A percentile compares a stretch with the other conserved stretches of the same genome.
Conservation (phyloP, 2,797 vertebrate species). For the Anguilla obscura region DNA sequence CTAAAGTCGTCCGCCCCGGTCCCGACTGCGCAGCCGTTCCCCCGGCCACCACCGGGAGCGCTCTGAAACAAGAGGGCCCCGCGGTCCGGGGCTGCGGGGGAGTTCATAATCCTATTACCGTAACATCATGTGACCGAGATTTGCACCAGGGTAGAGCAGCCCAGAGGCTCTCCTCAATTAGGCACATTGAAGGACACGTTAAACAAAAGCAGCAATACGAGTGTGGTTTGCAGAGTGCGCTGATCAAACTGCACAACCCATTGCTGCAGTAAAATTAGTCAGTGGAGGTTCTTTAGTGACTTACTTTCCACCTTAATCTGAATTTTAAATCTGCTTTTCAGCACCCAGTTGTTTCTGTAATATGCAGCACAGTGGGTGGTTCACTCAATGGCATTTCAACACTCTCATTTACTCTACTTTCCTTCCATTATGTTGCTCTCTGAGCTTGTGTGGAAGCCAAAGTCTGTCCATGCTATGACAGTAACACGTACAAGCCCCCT, state of each 20-base stretch:
- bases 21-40: background rate
- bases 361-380: background rate
- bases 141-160: conserved; percentile 14
- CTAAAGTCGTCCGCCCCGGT: too few species aligned
- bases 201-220: background rate
- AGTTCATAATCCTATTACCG: conserved; percentile 32
- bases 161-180: conserved; percentile 23
- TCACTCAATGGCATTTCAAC: background rate
- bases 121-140: conserved; percentile 26
- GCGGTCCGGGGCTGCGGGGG: background rate
- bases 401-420: background rate
- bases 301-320: background rate
- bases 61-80: background rate
- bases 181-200: background rate
- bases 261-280: background rate
- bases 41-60: background rate
- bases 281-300: background rate
- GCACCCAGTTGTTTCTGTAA: conserved; percentile 7
- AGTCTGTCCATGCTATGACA: background rate
- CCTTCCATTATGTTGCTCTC: background rate
- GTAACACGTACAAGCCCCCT: background rate
- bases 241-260: background rate
- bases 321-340: conserved; percentile 4
- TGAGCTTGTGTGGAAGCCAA: background rate
- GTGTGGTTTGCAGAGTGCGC: background rate